Conservation (phyloP, 2,797 vertebrate species). For the Poeciliopsis presidionis region DNA sequence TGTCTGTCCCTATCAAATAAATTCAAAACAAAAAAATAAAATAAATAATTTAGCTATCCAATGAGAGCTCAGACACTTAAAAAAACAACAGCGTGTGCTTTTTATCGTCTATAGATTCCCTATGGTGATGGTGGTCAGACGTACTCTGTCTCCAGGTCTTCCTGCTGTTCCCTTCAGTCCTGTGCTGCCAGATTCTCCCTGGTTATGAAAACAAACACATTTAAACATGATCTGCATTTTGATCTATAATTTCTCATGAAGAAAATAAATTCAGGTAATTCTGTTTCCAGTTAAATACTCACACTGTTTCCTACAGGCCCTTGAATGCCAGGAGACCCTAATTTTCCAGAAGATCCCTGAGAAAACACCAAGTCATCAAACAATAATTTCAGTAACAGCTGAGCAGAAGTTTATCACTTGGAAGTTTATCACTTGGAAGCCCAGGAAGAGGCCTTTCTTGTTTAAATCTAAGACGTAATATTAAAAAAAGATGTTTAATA, state of each 20-base stretch:
- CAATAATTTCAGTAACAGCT: background rate
- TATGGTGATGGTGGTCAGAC: conserved; percentile 20
- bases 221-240: background rate
- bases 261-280: background rate
- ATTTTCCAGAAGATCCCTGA: conserved; percentile 77
- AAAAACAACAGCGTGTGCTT: rapidly evolving
- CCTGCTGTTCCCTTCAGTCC: conserved; percentile 70
- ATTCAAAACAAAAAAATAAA: too few relatives aligned
- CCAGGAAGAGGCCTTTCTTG: background rate
- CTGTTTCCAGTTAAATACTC: conserved; percentile 44
- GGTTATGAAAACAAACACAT: conserved; percentile 8
- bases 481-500: background rate
- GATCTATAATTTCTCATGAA: background rate
- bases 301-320: conserved; percentile 79
- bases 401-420: background rate
- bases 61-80: background rate
- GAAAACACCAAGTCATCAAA: conserved; percentile 10
- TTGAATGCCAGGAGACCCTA: conserved; percentile 74
- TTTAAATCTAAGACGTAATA: background rate
- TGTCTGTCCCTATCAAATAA: too few relatives aligned
- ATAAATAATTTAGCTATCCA: background rate
- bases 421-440: background rate
- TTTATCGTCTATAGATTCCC: background rate
- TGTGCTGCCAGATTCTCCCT: conserved; percentile 75
- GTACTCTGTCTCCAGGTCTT: conserved; percentile 71